Evolutionary conservation across 2,888 invertebrate species (phyloP).

Genomic region (Deilephila porcellus): DNA sequence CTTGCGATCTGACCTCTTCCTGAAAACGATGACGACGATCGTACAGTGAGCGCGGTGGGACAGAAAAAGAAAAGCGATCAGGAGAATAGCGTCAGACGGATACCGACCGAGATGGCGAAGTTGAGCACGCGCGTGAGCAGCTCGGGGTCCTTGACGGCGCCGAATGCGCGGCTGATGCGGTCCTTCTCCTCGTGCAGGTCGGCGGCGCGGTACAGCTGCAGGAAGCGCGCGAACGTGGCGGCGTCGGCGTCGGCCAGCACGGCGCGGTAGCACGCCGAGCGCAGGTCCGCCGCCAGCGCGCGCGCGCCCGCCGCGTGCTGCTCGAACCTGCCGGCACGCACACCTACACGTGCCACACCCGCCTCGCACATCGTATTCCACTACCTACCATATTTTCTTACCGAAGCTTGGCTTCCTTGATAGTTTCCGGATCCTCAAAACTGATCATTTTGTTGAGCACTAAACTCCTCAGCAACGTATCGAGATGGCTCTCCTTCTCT

Average conservation of each 20-base stretch:
- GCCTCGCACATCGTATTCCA: neutral
- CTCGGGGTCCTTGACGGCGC: slow-evolving; percentile 89
- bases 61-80: too few species aligned
- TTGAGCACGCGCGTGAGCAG: slow-evolving; percentile 90
- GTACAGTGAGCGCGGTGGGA: neutral
- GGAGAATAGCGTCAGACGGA: neutral
- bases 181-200: slow-evolving; percentile 98
- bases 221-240: slow-evolving; percentile 89
- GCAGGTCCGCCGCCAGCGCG: slow-evolving; percentile 92
- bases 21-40: slow-evolving; percentile 58
- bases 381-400: slow-evolving; percentile 53
- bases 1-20: slow-evolving; percentile 96
- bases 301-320: slow-evolving; percentile 86
- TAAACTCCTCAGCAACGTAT: slow-evolving; percentile 93
- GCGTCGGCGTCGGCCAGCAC: slow-evolving; percentile 89
- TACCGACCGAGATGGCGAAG: slow-evolving; percentile 92
- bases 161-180: slow-evolving; percentile 93
- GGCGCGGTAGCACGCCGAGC: slow-evolving; percentile 94
- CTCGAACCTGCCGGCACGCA: slow-evolving; percentile 77
- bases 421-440: slow-evolving; percentile 91
- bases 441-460: slow-evolving; percentile 93
- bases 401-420: slow-evolving; percentile 90
- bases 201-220: slow-evolving; percentile 91
- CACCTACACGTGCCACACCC: neutral
- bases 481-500: slow-evolving; percentile 93